Evolutionary conservation across 2,113 vertebrate species (phyloP).

Genomic region (Polyodon spathula): DNA sequence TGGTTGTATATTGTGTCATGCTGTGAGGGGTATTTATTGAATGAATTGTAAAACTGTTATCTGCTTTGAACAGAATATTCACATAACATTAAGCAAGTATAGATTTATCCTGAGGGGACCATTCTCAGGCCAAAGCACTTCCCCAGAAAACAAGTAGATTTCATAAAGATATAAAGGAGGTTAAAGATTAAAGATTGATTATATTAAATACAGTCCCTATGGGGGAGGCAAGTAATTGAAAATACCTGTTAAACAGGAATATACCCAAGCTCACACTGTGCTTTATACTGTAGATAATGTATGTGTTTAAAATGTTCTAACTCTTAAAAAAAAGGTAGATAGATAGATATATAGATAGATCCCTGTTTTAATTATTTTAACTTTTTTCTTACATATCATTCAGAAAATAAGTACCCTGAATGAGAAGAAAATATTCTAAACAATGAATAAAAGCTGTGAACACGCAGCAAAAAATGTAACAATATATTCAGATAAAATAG

Average conservation of each 20-base stretch:
- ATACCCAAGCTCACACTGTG: constrained; percentile 10
- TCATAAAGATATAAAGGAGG: constrained; percentile 33
- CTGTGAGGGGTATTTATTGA: constrained; percentile 37
- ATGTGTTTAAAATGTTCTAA: no score
- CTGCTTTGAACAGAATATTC: constrained; percentile 41
- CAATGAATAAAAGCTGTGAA: no score
- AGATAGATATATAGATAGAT: no score
- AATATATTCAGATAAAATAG: no score
- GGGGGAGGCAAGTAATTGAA: constrained; percentile 12
- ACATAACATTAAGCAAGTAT: constrained; percentile 43
- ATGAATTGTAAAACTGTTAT: constrained; percentile 38
- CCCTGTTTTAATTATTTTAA: no score
- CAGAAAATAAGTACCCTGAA: no score
- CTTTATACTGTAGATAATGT: neutral
- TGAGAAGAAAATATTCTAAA: no score
- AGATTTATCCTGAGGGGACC: constrained; percentile 48
- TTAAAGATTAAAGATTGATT: constrained; percentile 41
- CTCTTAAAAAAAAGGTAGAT: no score
- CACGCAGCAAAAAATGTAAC: no score
- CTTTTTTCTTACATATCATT: no score
- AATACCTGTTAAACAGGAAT: constrained; percentile 20
- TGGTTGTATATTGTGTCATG: constrained; percentile 21
- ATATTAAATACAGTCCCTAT: constrained; percentile 26
- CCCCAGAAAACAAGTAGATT: constrained; percentile 25
- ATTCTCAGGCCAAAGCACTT: constrained; percentile 24